A percentile compares a stretch with the other conserved stretches of the same genome.
Conservation (phyloP, 2,113 vertebrate genomes). For the Anguilla rostrata region DNA sequence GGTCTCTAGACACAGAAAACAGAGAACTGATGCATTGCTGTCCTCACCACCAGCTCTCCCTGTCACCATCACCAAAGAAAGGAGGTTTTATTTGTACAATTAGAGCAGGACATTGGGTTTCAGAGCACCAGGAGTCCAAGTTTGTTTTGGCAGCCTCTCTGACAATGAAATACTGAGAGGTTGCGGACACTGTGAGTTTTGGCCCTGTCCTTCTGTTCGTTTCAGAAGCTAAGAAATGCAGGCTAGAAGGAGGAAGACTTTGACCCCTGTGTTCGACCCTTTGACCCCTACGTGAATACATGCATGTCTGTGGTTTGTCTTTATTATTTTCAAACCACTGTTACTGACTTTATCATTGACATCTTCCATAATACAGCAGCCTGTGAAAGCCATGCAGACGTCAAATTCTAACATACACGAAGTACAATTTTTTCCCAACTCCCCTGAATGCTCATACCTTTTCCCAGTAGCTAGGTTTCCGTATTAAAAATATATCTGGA, state of each 20-base stretch:
- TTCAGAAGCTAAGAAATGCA: neutral
- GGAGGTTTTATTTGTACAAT: neutral
- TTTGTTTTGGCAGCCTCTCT: neutral
- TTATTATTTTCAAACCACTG: no score
- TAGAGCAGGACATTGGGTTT: neutral
- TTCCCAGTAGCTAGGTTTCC: no score
- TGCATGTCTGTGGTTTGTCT: no score
- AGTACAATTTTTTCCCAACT: no score
- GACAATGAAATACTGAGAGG: conserved; percentile 8
- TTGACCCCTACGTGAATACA: neutral
- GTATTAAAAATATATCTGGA: no score
- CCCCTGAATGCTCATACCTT: no score
- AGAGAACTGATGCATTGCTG: neutral
- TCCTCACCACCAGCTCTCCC: neutral
- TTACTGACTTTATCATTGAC: no score
- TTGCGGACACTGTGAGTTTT: neutral
- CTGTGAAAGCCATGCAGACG: no score
- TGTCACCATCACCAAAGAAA: neutral
- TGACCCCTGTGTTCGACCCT: neutral
- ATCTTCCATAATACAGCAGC: no score
- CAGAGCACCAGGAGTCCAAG: neutral
- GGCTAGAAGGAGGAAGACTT: neutral
- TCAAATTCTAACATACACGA: no score
- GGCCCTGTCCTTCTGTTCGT: neutral
- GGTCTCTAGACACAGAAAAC: conserved; percentile 7